A percentile compares a stretch with the other conserved stretches of the same genome.
Evolutionary conservation across 2,797 vertebrate species (phyloP).

Genomic region (Yasuhikotakia modesta): DNA sequence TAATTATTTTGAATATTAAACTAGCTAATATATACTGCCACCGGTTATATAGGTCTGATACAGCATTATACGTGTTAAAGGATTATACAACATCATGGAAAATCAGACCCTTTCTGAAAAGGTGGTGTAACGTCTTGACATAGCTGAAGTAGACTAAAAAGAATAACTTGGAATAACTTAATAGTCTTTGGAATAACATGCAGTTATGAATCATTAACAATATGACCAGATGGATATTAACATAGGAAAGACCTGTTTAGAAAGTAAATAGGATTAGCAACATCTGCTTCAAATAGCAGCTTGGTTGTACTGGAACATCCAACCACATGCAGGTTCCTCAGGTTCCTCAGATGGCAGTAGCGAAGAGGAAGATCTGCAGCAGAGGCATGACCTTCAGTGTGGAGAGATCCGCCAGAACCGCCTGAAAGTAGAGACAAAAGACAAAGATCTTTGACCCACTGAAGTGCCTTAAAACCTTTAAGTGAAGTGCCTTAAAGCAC

Average conservation of each 20-base stretch:
- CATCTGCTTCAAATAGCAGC: neutral
- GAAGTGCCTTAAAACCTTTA: too few relatives aligned
- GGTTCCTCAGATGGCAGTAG: constrained; percentile 83
- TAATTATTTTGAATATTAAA: too few relatives aligned
- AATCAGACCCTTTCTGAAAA: neutral
- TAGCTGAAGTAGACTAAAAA: neutral
- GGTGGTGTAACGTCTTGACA: neutral
- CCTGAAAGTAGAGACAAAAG: constrained; percentile 73
- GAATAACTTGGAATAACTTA: too few relatives aligned
- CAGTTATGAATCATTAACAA: neutral
- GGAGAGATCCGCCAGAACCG: constrained; percentile 97
- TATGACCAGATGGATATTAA: neutral
- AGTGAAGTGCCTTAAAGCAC: too few relatives aligned
- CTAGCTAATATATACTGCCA: too few relatives aligned
- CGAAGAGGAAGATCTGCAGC: constrained; percentile 97
- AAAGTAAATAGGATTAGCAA: neutral
- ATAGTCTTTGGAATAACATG: too few relatives aligned
- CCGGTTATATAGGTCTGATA: too few relatives aligned
- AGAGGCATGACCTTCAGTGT: constrained; percentile 98
- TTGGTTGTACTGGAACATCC: neutral
- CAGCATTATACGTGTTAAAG: too few relatives aligned
- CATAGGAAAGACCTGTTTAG: neutral
- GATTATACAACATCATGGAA: neutral
- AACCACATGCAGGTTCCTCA: constrained; percentile 67
- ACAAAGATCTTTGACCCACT: neutral